phyloP scores from a whole-genome alignment of 1,140 invertebrate species.

The Drosophila grimshawi region DNA sequence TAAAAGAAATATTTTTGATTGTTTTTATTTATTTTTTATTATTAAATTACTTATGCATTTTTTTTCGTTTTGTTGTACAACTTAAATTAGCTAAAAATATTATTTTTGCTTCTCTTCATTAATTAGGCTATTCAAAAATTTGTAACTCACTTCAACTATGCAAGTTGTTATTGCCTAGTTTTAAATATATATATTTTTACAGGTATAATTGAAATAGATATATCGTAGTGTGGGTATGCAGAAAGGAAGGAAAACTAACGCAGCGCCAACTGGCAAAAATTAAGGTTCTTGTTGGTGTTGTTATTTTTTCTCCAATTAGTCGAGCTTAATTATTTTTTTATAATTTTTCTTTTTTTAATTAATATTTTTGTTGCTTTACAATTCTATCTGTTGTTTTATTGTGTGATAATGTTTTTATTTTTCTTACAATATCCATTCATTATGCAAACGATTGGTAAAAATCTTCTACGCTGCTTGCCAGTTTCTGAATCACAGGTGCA shows the following conservation, averaged over 20 bases:
- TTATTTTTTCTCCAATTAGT: slow-evolving; percentile 5
- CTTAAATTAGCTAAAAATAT: slow-evolving; percentile 66
- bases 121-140: slow-evolving; percentile 56
- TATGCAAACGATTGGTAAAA: slow-evolving; percentile 26
- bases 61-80: slow-evolving; percentile 43
- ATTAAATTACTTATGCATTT: slow-evolving; percentile 47
- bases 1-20: slow-evolving; percentile 8
- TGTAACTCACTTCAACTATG: slow-evolving; percentile 63
- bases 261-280: slow-evolving; percentile 36
- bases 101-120: slow-evolving; percentile 42
- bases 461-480: slow-evolving; percentile 67
- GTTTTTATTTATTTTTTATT: slow-evolving; percentile 49
- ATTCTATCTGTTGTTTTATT: slow-evolving; percentile 6
- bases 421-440: slow-evolving; percentile 47
- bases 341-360: slow-evolving; percentile 18
- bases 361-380: slow-evolving; percentile 42
- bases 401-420: slow-evolving; percentile 20
- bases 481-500: slow-evolving; percentile 73
- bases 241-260: slow-evolving; percentile 42
- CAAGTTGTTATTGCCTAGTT: slow-evolving; percentile 60
- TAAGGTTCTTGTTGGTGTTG: neutral
- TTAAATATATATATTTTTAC: slow-evolving; percentile 24
- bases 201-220: slow-evolving; percentile 31
- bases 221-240: slow-evolving; percentile 57
- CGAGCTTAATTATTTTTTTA: slow-evolving; percentile 29